These are phyloP conservation scores for Diplolepis rosae DNA, from an alignment of 2,888 invertebrate species.

Conservation along the genomic window DNA sequence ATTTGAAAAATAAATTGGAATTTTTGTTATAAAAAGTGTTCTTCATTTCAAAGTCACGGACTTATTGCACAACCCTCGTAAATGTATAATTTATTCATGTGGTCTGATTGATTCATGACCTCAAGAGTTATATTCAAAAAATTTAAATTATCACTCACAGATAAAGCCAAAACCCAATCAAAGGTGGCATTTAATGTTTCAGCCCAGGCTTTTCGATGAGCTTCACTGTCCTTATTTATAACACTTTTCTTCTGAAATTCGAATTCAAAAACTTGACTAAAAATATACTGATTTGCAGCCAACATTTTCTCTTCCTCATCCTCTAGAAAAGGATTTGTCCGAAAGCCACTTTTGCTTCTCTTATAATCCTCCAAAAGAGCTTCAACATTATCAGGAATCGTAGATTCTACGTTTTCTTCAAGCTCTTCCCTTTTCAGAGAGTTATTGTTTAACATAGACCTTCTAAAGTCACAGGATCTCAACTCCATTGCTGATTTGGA, in stretches of 20 bases:
- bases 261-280: constrained; percentile 34
- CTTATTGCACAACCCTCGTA: too few relatives aligned
- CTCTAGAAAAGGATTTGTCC: constrained; percentile 67
- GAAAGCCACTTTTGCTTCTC: constrained; percentile 65
- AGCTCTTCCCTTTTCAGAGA: constrained; percentile 29
- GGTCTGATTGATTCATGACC: too few relatives aligned
- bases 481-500: constrained; percentile 66
- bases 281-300: constrained; percentile 21
- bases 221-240: constrained; percentile 91
- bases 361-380: constrained; percentile 68
- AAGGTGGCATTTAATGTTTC: constrained; percentile 90
- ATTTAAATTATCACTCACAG: constrained; percentile 63
- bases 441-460: background rate
- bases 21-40: too few relatives aligned
- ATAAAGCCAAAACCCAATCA: constrained; percentile 82
- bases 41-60: too few relatives aligned
- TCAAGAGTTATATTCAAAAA: too few relatives aligned
- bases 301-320: constrained; percentile 50
- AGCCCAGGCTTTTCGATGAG: constrained; percentile 87
- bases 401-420: constrained; percentile 24
- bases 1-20: too few relatives aligned
- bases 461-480: background rate
- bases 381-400: constrained; percentile 54
- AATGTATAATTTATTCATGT: too few relatives aligned
- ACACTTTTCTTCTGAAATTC: constrained; percentile 79